phyloP scores from a whole-genome alignment of 1,140 invertebrate species.

The Amyelois transitella region DNA sequence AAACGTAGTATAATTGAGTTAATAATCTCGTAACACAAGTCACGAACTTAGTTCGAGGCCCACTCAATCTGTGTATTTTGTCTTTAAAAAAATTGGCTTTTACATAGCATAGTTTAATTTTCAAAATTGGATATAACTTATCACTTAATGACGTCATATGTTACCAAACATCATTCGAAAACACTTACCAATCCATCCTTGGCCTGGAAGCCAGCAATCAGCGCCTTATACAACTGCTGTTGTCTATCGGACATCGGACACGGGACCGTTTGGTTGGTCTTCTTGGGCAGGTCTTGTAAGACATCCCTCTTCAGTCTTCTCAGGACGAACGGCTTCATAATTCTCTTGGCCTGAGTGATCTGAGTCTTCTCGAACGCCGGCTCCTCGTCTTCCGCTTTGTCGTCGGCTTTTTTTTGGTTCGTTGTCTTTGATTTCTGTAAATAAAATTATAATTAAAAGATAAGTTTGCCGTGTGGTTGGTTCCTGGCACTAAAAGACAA shows the following conservation, averaged over 20 bases:
- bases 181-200: slow-evolving; percentile 75
- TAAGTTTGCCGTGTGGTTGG: too few relatives aligned
- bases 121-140: too few relatives aligned
- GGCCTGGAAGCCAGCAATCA: slow-evolving; percentile 83
- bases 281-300: slow-evolving; percentile 86
- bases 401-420: slow-evolving; percentile 32
- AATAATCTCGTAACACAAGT: too few relatives aligned
- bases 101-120: too few relatives aligned
- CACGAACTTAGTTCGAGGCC: too few relatives aligned
- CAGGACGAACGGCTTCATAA: slow-evolving; percentile 97
- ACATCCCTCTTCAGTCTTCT: slow-evolving; percentile 93
- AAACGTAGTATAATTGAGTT: too few relatives aligned
- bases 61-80: too few relatives aligned
- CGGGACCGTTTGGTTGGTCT: slow-evolving; percentile 80
- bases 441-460: too few relatives aligned
- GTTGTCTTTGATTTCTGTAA: slow-evolving; percentile 60
- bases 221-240: slow-evolving; percentile 81
- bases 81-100: too few relatives aligned
- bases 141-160: too few relatives aligned
- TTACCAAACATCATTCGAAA: too few relatives aligned
- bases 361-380: slow-evolving; percentile 91
- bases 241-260: slow-evolving; percentile 81
- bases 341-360: slow-evolving; percentile 93
- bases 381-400: slow-evolving; percentile 72
- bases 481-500: too few relatives aligned